Evolutionary conservation across 64 coral and sea anemone genomes (phyloP), one percentile per base, ranked within the genome.

Genomic region (Acropora yongei): DNA sequence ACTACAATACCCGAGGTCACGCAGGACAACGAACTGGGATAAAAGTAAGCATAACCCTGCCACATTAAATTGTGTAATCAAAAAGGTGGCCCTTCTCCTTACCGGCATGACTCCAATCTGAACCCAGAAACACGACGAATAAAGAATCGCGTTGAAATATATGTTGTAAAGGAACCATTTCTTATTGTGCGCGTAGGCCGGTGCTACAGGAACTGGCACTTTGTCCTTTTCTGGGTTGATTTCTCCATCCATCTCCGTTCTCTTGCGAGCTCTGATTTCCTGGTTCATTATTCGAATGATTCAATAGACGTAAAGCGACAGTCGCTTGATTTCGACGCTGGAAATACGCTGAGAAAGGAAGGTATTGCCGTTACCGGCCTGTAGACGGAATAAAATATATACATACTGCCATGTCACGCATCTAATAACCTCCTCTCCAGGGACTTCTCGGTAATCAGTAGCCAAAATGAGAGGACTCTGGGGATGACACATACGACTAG

Each of bases 111-210:
- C 95, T 48, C 95, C 95, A 41, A 98, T 74, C 71, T 98, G 94
- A 93, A 98, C 86, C 97, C 97, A 98, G 51, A 98, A 98, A 84
- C 97, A 98, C 1, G 93, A 81, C 1, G 97, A 95, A 77, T 98
- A 98, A 17, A 96, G 73, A 10, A 85, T 89, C 18, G 94, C 94
- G 77, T 95, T 96, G 1, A 98, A 93, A 89, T 98, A 94, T 74
- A 91, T 93, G 57, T 89, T 93, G 2, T 93, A 46, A 65, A 96
- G 6, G 78, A 96, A 63, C 81, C 81, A 84, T 84, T 68, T 84
- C 2, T 57, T 57, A 68, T 68, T 48, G 43, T 47, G 13, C 60
- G 1, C 42, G 2, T 1, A 12, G 16, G 43, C 16, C 3, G 17
- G 14, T 6, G 81, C 45, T 0, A 63, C 43, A 1, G 41, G 47